Conservation (phyloP, 2,888 invertebrate genomes). For the Mylabris sibirica region DNA sequence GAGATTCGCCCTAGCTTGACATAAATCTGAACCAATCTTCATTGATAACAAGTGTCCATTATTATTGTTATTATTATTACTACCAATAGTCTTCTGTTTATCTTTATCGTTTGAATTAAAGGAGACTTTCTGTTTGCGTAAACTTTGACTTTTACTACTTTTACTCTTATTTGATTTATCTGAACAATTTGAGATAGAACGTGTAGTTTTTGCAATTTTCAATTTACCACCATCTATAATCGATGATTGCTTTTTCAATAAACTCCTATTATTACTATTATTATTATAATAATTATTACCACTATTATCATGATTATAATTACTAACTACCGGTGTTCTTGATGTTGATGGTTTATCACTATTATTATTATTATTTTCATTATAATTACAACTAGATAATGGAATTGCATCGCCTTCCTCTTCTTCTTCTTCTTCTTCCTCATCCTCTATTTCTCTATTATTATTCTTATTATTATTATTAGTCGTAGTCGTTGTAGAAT, state of each 20-base stretch:
- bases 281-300: not conserved
- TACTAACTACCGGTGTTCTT: too few species aligned
- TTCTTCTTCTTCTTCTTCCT: too few species aligned
- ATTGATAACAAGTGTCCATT: not conserved
- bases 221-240: not conserved
- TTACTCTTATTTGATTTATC: not conserved
- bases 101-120: not conserved
- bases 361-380: not conserved
- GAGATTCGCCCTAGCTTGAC: not conserved
- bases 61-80: not conserved
- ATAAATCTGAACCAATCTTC: conserved; percentile 11
- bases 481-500: not conserved
- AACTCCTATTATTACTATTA: not conserved
- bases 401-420: not conserved
- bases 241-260: not conserved
- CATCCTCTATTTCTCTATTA: too few species aligned
- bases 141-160: not conserved
- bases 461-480: not conserved
- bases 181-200: not conserved
- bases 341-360: not conserved
- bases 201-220: not conserved
- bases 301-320: not conserved
- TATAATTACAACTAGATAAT: not conserved
- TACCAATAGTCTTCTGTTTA: not conserved
- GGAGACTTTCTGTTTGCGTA: not conserved